Evolutionary conservation across 2,888 invertebrate species (phyloP).

Genomic region (Lobophora halterata): DNA sequence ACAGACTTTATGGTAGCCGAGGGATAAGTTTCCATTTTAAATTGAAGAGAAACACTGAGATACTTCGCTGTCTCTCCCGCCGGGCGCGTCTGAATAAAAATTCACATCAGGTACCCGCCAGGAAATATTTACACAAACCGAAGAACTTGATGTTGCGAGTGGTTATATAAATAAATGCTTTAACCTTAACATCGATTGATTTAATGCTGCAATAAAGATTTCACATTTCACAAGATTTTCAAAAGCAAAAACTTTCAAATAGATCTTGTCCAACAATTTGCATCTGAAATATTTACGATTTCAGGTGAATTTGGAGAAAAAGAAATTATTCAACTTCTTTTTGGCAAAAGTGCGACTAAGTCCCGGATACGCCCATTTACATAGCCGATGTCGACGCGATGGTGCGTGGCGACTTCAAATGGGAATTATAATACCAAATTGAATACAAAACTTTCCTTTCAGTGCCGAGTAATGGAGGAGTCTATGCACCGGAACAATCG

Average conservation of each 20-base stretch:
- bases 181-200: constrained; percentile 34
- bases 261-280: constrained; percentile 13
- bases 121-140: constrained; percentile 71
- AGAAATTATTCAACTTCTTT: constrained; percentile 59
- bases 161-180: constrained; percentile 53
- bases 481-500: constrained; percentile 80
- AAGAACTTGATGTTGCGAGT: constrained; percentile 53
- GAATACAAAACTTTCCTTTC: constrained; percentile 83
- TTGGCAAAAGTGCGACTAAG: constrained; percentile 71
- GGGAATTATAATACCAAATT: constrained; percentile 82
- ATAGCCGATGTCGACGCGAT: constrained; percentile 79
- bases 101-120: constrained; percentile 67
- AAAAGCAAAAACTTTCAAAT: constrained; percentile 6
- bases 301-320: constrained; percentile 46
- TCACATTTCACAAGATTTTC: constrained; percentile 12
- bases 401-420: constrained; percentile 81
- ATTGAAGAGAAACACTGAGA: constrained; percentile 77
- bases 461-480: constrained; percentile 80
- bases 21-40: constrained; percentile 80
- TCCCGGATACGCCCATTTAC: constrained; percentile 78
- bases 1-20: constrained; percentile 76
- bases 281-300: constrained; percentile 34
- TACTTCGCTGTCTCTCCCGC: constrained; percentile 70
- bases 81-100: constrained; percentile 71
- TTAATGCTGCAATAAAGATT: too few relatives aligned